phyloP scores from a whole-genome alignment of 1,140 invertebrate species.

The Pseudomyrmex concolor region DNA sequence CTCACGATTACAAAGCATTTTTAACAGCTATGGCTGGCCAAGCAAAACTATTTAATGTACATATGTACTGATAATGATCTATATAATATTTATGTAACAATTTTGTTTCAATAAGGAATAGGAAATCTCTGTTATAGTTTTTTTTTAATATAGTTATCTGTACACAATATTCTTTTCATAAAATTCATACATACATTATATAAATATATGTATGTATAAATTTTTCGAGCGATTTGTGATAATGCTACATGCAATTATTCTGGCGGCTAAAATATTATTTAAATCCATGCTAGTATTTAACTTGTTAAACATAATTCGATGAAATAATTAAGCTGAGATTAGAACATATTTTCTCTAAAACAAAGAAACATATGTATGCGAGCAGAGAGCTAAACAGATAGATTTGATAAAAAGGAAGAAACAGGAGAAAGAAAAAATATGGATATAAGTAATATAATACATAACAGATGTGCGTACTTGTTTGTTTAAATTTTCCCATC shows the following conservation, averaged over 20 bases:
- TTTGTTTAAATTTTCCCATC: slow-evolving; percentile 89
- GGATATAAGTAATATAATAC: too few species aligned
- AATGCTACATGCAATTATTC: slow-evolving; percentile 64
- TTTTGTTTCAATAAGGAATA: not conserved
- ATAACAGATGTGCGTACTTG: slow-evolving; percentile 84
- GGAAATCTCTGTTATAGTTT: not conserved
- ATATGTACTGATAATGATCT: not conserved
- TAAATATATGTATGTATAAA: not conserved
- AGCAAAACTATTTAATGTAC: not conserved
- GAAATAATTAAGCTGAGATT: slow-evolving; percentile 20
- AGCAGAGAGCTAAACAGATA: not conserved
- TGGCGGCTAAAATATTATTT: slow-evolving; percentile 8
- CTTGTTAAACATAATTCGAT: slow-evolving; percentile 39
- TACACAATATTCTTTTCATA: not conserved
- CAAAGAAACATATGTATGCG: not conserved
- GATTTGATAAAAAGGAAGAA: too few species aligned
- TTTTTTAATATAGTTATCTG: slow-evolving; percentile 12
- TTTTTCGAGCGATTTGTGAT: not conserved
- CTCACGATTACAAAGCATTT: too few species aligned
- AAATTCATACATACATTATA: too few species aligned
- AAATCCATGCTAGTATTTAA: slow-evolving; percentile 15
- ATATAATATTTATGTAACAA: not conserved
- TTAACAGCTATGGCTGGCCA: not conserved
- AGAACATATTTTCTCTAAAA: not conserved
- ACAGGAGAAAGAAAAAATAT: too few species aligned